phyloP scores from a whole-genome alignment of 2,797 vertebrate genomes.

The Lophius americanus region DNA sequence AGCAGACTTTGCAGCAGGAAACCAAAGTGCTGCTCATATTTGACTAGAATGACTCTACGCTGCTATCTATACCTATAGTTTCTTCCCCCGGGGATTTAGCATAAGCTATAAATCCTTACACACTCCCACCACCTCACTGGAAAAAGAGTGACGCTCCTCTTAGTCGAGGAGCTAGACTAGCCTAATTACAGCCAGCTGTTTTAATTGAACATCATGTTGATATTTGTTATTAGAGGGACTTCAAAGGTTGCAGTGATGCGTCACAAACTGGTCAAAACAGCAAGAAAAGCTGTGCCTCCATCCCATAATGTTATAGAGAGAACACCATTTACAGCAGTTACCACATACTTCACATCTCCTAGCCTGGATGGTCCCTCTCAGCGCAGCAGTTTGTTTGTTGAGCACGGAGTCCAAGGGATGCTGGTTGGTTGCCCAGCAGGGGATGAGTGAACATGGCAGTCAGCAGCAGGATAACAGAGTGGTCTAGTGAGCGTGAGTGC shows the following conservation, averaged over 20 bases:
- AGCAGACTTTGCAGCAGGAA: conserved; percentile 86
- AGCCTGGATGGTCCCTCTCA: conserved; percentile 47
- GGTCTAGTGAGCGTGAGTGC: conserved; percentile 85
- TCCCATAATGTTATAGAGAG: conserved; percentile 9
- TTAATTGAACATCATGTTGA: conserved; percentile 66
- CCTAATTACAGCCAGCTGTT: conserved; percentile 57
- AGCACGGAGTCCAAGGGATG: conserved; percentile 68
- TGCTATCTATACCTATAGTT: conserved; percentile 85
- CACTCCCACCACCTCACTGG: conserved; percentile 67
- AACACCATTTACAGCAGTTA: too few species aligned
- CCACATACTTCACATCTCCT: conserved; percentile 2
- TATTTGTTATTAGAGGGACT: conserved; percentile 60
- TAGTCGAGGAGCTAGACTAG: conserved; percentile 46
- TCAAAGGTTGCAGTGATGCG: conserved; percentile 40
- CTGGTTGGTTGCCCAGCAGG: conserved; percentile 76
- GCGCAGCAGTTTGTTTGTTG: conserved; percentile 55
- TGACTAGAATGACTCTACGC: conserved; percentile 79
- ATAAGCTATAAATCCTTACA: conserved; percentile 82
- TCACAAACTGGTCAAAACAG: conserved; percentile 25
- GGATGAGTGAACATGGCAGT: conserved; percentile 82
- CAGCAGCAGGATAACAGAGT: conserved; percentile 78
- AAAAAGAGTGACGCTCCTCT: conserved; percentile 62
- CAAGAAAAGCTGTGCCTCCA: not conserved
- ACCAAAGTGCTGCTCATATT: conserved; percentile 85
- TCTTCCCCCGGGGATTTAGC: conserved; percentile 79